phyloP scores from a whole-genome alignment of 2,888 invertebrate genomes.

The Trissolcus japonicus region DNA sequence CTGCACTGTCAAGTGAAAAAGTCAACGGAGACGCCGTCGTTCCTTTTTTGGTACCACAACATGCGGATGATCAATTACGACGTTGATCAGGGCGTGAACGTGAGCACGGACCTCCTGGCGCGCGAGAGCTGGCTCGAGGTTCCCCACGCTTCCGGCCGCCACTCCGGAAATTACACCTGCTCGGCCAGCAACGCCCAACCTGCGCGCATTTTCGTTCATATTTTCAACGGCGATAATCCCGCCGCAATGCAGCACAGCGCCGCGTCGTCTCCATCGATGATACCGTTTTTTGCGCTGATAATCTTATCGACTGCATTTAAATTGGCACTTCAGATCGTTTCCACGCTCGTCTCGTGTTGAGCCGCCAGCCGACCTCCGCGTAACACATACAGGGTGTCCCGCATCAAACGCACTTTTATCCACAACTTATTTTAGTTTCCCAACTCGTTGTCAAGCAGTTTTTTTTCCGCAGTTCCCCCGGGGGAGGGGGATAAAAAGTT shows the following conservation, averaged over 20 bases:
- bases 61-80: constrained; percentile 95
- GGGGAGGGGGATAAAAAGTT: no score
- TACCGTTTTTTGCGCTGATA: constrained; percentile 66
- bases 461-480: no score
- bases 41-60: constrained; percentile 89
- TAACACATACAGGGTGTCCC: constrained; percentile 30
- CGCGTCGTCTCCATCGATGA: constrained; percentile 71
- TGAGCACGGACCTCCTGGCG: constrained; percentile 86
- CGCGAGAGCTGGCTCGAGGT: constrained; percentile 83
- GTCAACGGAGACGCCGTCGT: constrained; percentile 89
- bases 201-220: constrained; percentile 91
- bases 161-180: constrained; percentile 93
- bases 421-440: no score
- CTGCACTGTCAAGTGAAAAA: constrained; percentile 89
- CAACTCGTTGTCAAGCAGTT: no score
- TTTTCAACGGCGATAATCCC: constrained; percentile 91
- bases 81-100: constrained; percentile 89
- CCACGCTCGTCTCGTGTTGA: constrained; percentile 43
- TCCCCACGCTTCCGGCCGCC: constrained; percentile 80
- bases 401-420: not conserved
- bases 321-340: constrained; percentile 61
- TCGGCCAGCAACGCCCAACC: constrained; percentile 92
- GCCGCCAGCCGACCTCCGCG: constrained; percentile 18
- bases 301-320: constrained; percentile 65
- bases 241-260: constrained; percentile 87